Evolutionary conservation across 2,113 vertebrate species (phyloP).

Genomic region (Antigone vipio): DNA sequence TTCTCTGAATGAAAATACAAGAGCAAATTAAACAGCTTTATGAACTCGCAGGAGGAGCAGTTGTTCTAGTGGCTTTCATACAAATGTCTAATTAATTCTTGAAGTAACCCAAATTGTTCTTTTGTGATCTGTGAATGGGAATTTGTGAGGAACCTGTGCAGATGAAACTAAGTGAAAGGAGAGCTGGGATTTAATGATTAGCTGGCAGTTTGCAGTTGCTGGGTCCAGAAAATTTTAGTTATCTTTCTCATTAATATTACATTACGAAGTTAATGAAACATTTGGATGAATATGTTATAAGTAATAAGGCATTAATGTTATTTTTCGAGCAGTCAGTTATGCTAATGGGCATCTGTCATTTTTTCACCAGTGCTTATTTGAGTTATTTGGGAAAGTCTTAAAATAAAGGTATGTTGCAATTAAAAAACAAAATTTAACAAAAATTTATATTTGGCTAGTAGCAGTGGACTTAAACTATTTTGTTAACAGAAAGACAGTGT

Average conservation of each 20-base stretch:
- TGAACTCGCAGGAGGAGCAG: constrained; percentile 75
- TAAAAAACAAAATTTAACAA: not conserved
- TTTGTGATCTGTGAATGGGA: constrained; percentile 74
- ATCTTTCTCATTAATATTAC: constrained; percentile 80
- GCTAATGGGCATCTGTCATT: constrained; percentile 78
- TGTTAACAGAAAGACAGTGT: not conserved
- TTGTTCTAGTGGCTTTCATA: constrained; percentile 78
- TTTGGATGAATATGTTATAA: constrained; percentile 83
- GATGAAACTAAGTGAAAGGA: constrained; percentile 61
- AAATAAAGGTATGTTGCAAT: constrained; percentile 11
- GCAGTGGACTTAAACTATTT: not conserved
- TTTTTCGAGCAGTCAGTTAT: constrained; percentile 75
- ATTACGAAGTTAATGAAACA: constrained; percentile 80
- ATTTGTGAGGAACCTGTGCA: constrained; percentile 67
- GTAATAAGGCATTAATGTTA: constrained; percentile 80
- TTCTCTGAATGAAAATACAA: constrained; percentile 74
- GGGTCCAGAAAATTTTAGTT: constrained; percentile 63
- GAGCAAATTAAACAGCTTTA: constrained; percentile 76
- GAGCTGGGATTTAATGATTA: constrained; percentile 68
- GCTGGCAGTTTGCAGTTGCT: constrained; percentile 59
- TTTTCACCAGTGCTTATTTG: constrained; percentile 29
- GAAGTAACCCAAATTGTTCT: constrained; percentile 76
- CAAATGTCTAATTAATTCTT: constrained; percentile 78
- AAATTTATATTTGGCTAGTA: not conserved
- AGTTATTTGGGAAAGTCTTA: constrained; percentile 5